phyloP scores from a whole-genome alignment of 23 tunicate species.

The Phallusia fumigata region DNA sequence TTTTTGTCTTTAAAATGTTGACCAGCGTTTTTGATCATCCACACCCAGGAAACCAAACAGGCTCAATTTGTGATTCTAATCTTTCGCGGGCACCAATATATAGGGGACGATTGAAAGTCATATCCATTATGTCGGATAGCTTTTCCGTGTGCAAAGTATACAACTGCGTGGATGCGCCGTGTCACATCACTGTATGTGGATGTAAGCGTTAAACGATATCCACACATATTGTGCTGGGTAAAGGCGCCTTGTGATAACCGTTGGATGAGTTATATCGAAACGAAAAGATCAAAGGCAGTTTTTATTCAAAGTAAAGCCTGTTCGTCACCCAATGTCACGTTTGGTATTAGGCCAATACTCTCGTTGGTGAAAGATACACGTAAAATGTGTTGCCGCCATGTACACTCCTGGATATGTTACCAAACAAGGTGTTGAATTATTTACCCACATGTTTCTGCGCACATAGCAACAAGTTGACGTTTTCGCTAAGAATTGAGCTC shows the following conservation, averaged over 20 bases:
- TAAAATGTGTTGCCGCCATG: too few species aligned
- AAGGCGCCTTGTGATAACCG: background rate
- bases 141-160: background rate
- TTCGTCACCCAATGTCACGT: too few species aligned
- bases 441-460: too few species aligned
- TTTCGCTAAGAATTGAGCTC: too few species aligned
- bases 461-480: too few species aligned
- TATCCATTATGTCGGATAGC: background rate
- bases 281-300: background rate
- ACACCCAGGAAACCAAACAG: background rate
- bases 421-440: too few species aligned
- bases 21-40: background rate
- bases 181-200: background rate
- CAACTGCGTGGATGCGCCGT: background rate
- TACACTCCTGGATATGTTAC: too few species aligned
- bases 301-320: too few species aligned
- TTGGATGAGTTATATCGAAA: background rate
- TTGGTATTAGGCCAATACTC: too few species aligned
- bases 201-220: background rate
- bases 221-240: background rate
- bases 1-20: background rate
- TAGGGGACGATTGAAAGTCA: constrained; percentile 3
- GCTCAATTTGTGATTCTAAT: background rate
- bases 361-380: too few species aligned
- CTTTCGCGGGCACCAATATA: background rate